phyloP scores from a whole-genome alignment of 2,888 invertebrate genomes.

The Nemurella pictetii region DNA sequence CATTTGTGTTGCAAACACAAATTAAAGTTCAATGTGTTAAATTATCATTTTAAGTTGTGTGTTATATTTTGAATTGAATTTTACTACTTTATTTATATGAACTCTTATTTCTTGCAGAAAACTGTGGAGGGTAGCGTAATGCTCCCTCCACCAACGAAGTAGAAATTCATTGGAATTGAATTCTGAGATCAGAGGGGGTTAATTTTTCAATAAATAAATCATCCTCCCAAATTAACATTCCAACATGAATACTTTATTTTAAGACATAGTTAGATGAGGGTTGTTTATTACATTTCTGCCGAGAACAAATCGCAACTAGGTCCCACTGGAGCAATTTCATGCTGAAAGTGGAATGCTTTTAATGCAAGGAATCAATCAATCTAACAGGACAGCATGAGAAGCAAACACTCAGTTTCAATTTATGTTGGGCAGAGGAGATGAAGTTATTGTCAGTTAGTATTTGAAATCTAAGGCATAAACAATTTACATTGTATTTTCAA shows the following conservation, averaged over 20 bases:
- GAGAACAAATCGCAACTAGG: not conserved
- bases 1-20: no score
- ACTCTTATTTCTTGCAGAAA: constrained; percentile 5
- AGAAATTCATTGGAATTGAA: not conserved
- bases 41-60: no score
- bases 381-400: no score
- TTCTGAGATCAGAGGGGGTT: no score
- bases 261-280: not conserved
- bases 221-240: not conserved
- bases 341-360: not conserved
- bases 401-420: not conserved
- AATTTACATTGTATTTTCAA: no score
- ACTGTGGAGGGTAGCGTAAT: constrained; percentile 8
- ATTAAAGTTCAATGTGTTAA: no score
- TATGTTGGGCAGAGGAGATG: not conserved
- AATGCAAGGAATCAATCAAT: not conserved
- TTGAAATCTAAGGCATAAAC: no score
- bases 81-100: no score
- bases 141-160: not conserved
- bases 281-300: not conserved
- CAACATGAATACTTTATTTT: not conserved
- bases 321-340: not conserved
- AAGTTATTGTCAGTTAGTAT: not conserved
- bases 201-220: not conserved
- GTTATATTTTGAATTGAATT: no score